Conservation (phyloP, 2,888 invertebrate genomes). For the Abrostola triplasia region DNA sequence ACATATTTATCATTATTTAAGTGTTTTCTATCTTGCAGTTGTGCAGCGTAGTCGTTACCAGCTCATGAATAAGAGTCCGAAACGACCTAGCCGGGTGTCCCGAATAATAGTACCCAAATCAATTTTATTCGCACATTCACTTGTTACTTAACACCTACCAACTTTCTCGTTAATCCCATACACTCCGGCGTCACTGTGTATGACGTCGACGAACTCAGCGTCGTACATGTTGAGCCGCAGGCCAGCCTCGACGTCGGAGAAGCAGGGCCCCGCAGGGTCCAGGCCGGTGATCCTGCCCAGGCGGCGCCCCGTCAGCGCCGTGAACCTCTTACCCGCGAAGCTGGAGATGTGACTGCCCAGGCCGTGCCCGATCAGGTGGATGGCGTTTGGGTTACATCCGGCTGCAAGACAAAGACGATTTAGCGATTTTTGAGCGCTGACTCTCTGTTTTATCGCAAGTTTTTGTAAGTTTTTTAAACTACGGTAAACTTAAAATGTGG, state of each 20-base stretch:
- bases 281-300: conserved; percentile 77
- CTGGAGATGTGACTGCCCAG: conserved; percentile 80
- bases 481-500: no score
- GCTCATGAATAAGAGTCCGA: no score
- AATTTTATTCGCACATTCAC: no score
- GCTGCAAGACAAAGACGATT: conserved; percentile 56
- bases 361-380: conserved; percentile 82
- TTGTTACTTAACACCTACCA: no score
- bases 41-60: no score
- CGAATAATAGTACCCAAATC: no score
- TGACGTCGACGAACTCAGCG: conserved; percentile 77
- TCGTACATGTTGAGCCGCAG: conserved; percentile 69
- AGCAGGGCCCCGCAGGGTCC: conserved; percentile 84
- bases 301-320: conserved; percentile 63
- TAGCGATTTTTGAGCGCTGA: background rate
- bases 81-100: no score
- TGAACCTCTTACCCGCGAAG: conserved; percentile 77
- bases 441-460: no score
- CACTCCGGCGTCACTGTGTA: conserved; percentile 77
- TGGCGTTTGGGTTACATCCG: conserved; percentile 67
- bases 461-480: no score
- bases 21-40: no score
- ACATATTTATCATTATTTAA: no score
- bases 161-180: conserved; percentile 72
- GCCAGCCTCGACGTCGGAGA: conserved; percentile 68